Percentiles rank a stretch among this genome's conserved stretches.
Evolutionary conservation across 1,140 invertebrate genomes (phyloP).

Genomic region (Platyura marginata): DNA sequence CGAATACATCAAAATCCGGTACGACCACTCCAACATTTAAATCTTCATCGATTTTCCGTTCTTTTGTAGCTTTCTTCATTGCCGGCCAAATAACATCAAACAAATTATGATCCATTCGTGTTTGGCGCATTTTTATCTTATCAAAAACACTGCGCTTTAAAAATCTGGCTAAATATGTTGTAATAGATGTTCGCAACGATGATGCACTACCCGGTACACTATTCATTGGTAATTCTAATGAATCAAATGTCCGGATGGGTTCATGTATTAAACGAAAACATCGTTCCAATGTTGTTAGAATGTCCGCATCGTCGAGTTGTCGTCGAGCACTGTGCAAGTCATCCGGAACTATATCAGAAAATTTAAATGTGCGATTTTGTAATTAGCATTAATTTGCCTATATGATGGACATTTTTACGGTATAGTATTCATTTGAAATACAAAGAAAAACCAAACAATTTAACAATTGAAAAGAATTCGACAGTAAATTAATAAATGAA

Average conservation of each 20-base stretch:
- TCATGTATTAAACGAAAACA: slow-evolving; percentile 48
- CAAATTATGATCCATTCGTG: slow-evolving; percentile 55
- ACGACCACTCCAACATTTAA: slow-evolving; percentile 51
- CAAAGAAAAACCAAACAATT: too few relatives aligned
- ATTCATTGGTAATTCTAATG: neutral
- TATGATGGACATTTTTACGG: too few relatives aligned
- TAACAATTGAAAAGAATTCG: too few relatives aligned
- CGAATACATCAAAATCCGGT: slow-evolving; percentile 67
- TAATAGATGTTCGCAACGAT: slow-evolving; percentile 34
- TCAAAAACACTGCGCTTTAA: slow-evolving; percentile 48
- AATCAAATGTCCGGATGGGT: slow-evolving; percentile 20
- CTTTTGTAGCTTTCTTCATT: slow-evolving; percentile 40
- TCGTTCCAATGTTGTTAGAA: slow-evolving; percentile 44
- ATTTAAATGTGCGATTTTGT: too few relatives aligned
- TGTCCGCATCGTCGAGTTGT: slow-evolving; percentile 42
- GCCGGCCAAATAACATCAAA: slow-evolving; percentile 68
- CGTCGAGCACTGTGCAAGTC: slow-evolving; percentile 50
- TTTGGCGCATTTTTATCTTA: slow-evolving; percentile 43
- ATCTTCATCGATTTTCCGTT: slow-evolving; percentile 36
- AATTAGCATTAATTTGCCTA: too few relatives aligned
- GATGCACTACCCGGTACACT: slow-evolving; percentile 23
- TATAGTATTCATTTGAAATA: too few relatives aligned
- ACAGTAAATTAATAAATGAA: too few relatives aligned
- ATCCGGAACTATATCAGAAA: slow-evolving; percentile 40
- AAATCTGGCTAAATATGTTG: slow-evolving; percentile 41